Evolutionary conservation across 2,113 vertebrate genomes (phyloP).

Genomic region (Labrus mixtus): DNA sequence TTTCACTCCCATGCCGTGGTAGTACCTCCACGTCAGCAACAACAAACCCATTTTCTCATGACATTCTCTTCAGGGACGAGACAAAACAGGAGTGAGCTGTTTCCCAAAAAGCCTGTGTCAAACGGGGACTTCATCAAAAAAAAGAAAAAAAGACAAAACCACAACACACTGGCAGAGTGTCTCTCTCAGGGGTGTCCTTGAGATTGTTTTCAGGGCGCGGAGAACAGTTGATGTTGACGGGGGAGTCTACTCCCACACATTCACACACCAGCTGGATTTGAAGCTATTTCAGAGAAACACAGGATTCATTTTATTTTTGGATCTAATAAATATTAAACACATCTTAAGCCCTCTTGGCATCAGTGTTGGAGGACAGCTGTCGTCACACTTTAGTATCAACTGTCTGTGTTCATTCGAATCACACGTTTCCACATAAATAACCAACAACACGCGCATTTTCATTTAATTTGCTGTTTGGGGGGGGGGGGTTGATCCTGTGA

Average conservation of each 20-base stretch:
- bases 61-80: slow-evolving; percentile 15
- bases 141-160: no score
- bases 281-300: slow-evolving; percentile 7
- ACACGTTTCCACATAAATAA: neutral
- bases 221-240: neutral
- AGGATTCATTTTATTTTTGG: slow-evolving; percentile 3
- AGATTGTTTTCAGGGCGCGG: slow-evolving; percentile 19
- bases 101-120: slow-evolving; percentile 36
- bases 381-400: neutral
- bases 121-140: slow-evolving; percentile 4
- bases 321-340: slow-evolving; percentile 10
- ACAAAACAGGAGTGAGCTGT: slow-evolving; percentile 52
- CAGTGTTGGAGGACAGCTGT: neutral
- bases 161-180: neutral
- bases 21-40: slow-evolving; percentile 6
- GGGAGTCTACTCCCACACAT: slow-evolving; percentile 8
- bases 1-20: slow-evolving; percentile 17
- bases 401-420: no score
- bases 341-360: neutral
- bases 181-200: slow-evolving; percentile 42
- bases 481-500: neutral
- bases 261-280: slow-evolving; percentile 10
- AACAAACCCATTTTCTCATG: slow-evolving; percentile 10
- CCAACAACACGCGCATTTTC: neutral
- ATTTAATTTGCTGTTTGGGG: no score